Evolutionary conservation across 2,797 vertebrate species (phyloP).

Genomic region (Margarornis squamiger): DNA sequence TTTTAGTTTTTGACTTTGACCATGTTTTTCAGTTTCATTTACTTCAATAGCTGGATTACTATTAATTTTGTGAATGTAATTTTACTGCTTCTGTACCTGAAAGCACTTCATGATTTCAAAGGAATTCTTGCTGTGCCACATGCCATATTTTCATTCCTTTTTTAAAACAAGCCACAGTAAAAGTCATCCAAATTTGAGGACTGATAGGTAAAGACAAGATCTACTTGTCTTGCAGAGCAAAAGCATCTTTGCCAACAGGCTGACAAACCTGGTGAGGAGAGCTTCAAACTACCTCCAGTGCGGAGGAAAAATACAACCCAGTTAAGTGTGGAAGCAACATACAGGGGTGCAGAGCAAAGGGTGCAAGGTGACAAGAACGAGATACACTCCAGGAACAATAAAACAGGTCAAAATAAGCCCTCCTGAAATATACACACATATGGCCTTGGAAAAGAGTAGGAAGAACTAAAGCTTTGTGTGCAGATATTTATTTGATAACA

Average conservation of each 20-base stretch:
- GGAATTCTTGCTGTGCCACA: neutral
- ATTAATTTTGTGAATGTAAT: neutral
- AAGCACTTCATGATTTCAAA: neutral
- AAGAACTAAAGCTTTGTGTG: neutral
- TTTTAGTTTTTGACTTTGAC: conserved; percentile 29
- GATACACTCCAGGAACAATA: neutral
- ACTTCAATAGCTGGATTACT: neutral
- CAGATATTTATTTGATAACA: too few relatives aligned
- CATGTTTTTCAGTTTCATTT: neutral
- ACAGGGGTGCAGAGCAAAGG: neutral
- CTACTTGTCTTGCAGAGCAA: neutral
- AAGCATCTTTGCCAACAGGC: neutral
- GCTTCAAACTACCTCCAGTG: neutral
- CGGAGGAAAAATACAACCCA: neutral
- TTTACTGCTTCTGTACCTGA: neutral
- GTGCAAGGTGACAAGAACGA: neutral
- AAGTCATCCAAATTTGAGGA: neutral
- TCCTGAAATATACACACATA: neutral
- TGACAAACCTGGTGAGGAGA: neutral
- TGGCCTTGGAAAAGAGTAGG: neutral
- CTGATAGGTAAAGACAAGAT: neutral
- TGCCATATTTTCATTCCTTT: neutral
- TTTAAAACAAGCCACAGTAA: neutral
- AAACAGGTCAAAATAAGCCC: neutral
- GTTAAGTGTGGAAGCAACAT: neutral